Conservation (phyloP, 2,797 vertebrate genomes). For the Triplophysa bombifrons region DNA sequence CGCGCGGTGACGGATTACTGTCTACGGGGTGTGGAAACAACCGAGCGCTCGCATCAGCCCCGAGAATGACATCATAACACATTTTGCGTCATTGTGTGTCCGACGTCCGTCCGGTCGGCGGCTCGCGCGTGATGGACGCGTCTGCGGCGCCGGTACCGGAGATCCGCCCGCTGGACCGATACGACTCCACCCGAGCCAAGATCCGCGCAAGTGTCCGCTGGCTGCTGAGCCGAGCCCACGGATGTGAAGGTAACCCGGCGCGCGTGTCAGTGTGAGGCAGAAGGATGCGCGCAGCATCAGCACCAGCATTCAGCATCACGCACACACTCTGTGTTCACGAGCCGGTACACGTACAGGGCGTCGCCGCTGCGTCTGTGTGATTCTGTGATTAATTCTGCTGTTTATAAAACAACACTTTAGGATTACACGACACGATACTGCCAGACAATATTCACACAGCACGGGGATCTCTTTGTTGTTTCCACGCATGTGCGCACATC, state of each 20-base stretch:
- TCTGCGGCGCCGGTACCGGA: slow-evolving; percentile 81
- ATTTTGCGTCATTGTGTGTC: background rate
- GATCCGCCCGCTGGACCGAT: slow-evolving; percentile 88
- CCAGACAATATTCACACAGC: background rate
- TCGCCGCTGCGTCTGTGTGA: background rate
- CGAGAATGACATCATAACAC: background rate
- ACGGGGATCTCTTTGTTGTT: background rate
- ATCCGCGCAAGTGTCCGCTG: slow-evolving; percentile 85
- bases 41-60: background rate
- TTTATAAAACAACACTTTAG: no score
- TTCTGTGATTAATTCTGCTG: no score
- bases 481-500: background rate
- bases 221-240: slow-evolving; percentile 83
- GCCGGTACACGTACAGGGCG: slow-evolving; percentile 19
- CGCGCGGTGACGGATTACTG: background rate
- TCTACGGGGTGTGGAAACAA: no score
- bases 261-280: background rate
- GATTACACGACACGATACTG: no score
- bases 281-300: slow-evolving; percentile 12
- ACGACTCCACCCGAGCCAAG: slow-evolving; percentile 83
- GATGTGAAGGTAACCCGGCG: slow-evolving; percentile 79
- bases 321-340: background rate
- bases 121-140: slow-evolving; percentile 79
- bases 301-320: background rate
- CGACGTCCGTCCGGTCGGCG: background rate